Base-by-base conservation (phyloP, 2,113 vertebrate species). In the Corythornis vintsioides region DNA sequence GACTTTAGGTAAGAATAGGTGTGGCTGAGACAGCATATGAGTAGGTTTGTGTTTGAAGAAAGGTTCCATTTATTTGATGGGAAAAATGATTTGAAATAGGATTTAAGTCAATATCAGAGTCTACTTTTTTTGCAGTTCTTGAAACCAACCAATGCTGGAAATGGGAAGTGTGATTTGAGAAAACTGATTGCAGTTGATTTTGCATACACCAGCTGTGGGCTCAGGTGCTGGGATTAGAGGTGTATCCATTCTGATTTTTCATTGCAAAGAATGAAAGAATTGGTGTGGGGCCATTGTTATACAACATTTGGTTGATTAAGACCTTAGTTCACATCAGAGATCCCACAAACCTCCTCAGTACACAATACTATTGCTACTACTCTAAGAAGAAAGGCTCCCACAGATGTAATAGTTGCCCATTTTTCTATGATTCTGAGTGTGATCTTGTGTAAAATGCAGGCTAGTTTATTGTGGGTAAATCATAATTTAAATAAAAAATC, bases 1-100 rank as follows among this genome's bases (percentile, higher is more conserved):
- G 31, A 63, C 16, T 15, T 72, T 47, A 79, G 29, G 19, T 31
- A 86, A 77, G 57, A 72, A 56, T 35, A 79, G n/a, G 20, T 48
- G 19, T n/a, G 28, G 3, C 33, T 79, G 70, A 88, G 50, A 33
- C 7, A 76, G 47, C 7, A 55, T 40, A 57, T 48, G 13, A 75
- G 12, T 42, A 55, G 89, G 38, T 72, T 29, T 45, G 3, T 56
- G 12, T 48, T 89, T 95, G 19, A 94, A 79, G 33, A 90, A 94
- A 86, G 14, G 6, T 22, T 72, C 47, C 29, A 35, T 52, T 67
- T 70, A 33, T 88, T 86, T 81, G 19, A 61, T 33, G 53, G 9
- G 31, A 71, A 77, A 77, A 64, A 29, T 7, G 42, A 40, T 69
- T 72, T 74, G 38, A 90, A 85, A 43, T 12, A 50, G 10, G 29